Conservation (phyloP, 2,888 invertebrate species). For the Cryptocheilus praepositus region DNA sequence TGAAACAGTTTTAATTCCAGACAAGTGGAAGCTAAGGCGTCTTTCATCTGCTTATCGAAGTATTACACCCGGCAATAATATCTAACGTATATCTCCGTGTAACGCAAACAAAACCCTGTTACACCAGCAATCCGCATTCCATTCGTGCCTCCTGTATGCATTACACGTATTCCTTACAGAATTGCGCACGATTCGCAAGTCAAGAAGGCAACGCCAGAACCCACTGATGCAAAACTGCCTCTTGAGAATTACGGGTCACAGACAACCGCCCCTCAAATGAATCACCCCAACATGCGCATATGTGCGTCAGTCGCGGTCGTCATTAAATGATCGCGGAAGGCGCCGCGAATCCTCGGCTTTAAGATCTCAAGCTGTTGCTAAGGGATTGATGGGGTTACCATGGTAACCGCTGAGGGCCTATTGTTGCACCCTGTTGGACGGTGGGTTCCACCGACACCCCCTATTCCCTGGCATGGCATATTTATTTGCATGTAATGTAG, state of each 20-base stretch:
- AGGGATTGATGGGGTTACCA: constrained; percentile 74
- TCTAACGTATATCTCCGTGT: too few species aligned
- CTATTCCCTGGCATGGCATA: constrained; percentile 64
- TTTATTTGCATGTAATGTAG: constrained; percentile 69
- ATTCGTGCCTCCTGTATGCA: too few species aligned
- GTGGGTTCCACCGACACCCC: constrained; percentile 45
- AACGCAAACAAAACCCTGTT: too few species aligned
- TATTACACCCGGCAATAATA: too few species aligned
- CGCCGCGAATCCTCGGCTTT: constrained; percentile 69
- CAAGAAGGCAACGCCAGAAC: neutral
- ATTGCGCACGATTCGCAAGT: neutral
- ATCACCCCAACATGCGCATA: constrained; percentile 9
- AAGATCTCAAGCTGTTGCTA: constrained; percentile 75
- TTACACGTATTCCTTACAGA: too few species aligned
- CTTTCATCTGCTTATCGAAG: too few species aligned
- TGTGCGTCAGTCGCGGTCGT: constrained; percentile 32
- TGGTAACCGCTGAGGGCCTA: constrained; percentile 71
- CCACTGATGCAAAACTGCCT: too few species aligned
- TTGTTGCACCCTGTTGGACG: constrained; percentile 71
- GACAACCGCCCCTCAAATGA: constrained; percentile 25
- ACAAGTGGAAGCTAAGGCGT: too few species aligned
- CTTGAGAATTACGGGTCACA: too few species aligned
- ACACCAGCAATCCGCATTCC: too few species aligned
- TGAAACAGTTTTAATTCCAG: constrained; percentile 18
- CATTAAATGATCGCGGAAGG: constrained; percentile 61